phyloP scores from a whole-genome alignment of 1,140 invertebrate species.

The Solenopsis invicta region DNA sequence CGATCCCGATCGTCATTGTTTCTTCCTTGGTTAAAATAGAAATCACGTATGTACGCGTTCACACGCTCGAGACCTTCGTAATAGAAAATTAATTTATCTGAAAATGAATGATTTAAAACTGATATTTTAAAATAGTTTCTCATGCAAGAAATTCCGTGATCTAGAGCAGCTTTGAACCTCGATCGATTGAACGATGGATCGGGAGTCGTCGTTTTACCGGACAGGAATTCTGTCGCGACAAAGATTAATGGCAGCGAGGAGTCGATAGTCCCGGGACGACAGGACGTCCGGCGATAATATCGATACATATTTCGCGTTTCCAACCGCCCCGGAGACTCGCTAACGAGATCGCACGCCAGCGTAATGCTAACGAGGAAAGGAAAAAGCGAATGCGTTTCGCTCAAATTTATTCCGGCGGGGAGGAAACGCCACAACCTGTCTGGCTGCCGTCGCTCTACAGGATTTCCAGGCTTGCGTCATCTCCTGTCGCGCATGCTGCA shows the following conservation, averaged over 20 bases:
- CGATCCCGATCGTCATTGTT: conserved; percentile 30
- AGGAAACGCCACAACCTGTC: neutral
- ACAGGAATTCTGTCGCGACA: neutral
- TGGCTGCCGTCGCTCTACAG: neutral
- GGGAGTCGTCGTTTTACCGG: neutral
- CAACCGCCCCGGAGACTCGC: conserved; percentile 8
- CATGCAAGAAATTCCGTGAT: neutral
- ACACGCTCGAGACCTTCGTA: neutral
- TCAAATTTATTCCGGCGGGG: conserved; percentile 57
- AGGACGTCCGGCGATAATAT: conserved; percentile 61
- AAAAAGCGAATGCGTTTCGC: conserved; percentile 61
- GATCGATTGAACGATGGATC: neutral
- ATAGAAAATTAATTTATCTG: conserved; percentile 19
- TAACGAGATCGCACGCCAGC: conserved; percentile 51
- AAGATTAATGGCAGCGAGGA: neutral
- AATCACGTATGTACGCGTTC: neutral
- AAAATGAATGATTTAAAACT: neutral
- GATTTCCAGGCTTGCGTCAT: conserved; percentile 39
- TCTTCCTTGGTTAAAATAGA: neutral
- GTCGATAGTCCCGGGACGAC: conserved; percentile 25
- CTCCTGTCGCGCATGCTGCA: neutral
- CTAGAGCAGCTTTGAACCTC: neutral
- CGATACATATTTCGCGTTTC: conserved; percentile 27
- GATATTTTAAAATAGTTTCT: neutral
- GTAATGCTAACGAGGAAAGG: conserved; percentile 55